Evolutionary conservation across 1,140 invertebrate genomes (phyloP), one percentile per base, ranked within the genome.

Genomic region (Nephotettix cincticeps): DNA sequence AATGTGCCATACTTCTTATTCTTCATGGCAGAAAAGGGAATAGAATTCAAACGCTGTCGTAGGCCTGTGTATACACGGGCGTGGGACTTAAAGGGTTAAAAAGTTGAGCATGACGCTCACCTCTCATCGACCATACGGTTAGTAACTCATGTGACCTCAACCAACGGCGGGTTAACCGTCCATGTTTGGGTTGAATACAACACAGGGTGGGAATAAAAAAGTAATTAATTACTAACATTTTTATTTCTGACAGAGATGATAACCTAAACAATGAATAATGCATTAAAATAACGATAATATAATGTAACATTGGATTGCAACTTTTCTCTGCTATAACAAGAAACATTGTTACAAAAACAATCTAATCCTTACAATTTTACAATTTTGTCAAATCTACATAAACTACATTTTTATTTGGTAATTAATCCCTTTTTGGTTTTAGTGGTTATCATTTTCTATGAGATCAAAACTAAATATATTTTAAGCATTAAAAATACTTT

Each of bases 181-280:
- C n/a, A n/a, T n/a, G n/a, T n/a, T n/a, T n/a, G n/a, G n/a, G n/a
- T n/a, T n/a, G n/a, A n/a, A n/a, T n/a, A n/a, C n/a, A n/a, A n/a
- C n/a, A n/a, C n/a, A n/a, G n/a, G n/a, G n/a, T n/a, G n/a, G n/a
- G n/a, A n/a, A n/a, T n/a, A n/a, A n/a, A n/a, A n/a, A n/a, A n/a
- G n/a, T n/a, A n/a, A n/a, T n/a, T 36, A 36, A 6, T 36, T 36
- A 36, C 32, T 36, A 36, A 36, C 32, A 36, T 51, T 51, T 51
- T 19, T 51, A 19, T 21, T 51, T 51, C 47, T 51, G 47, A 51
- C 47, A 51, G 47, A 51, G 14, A 51, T 51, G 47, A 51, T 21
- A 51, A 51, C 47, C 47, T 51, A 51, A 51, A 51, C 47, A 51
- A 51, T 51, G 47, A 19, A 51, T 51, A 51, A 51, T 51, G 47